These are phyloP conservation scores for Phylloscopus whistleri DNA, from an alignment of 2,113 vertebrate genomes.

Conservation along the genomic window DNA sequence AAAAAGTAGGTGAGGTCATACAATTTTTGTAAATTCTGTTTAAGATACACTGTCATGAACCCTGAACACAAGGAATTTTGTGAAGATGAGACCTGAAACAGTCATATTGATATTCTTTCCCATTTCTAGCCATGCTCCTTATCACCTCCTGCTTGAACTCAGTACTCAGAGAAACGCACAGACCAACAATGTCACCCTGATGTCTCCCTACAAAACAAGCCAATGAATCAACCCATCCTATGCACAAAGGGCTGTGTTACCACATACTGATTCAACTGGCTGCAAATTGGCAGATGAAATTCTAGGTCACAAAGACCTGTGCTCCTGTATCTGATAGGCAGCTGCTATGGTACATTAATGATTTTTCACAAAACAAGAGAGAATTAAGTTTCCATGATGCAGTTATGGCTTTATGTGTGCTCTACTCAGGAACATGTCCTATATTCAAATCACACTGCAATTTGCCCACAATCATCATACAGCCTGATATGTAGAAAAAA, in stretches of 20 bases:
- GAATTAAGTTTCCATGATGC: conserved; percentile 33
- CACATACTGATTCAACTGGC: not conserved
- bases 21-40: not conserved
- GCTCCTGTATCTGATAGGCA: conserved; percentile 14
- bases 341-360: not conserved
- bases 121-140: not conserved
- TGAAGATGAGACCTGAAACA: not conserved
- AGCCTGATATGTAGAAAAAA: not conserved
- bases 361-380: conserved; percentile 27
- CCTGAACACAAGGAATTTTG: not conserved
- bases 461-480: not conserved
- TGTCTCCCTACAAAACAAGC: not conserved
- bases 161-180: not conserved
- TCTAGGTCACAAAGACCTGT: conserved; percentile 41
- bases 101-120: not conserved
- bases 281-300: conserved; percentile 10
- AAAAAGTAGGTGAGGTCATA: not conserved
- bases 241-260: not conserved
- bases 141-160: not conserved
- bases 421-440: not conserved
- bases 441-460: not conserved
- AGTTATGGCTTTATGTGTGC: not conserved
- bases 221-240: not conserved
- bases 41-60: not conserved
- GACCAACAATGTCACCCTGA: not conserved